Conservation (phyloP, 2,113 vertebrate species). For the Dipodomys stephensi region DNA sequence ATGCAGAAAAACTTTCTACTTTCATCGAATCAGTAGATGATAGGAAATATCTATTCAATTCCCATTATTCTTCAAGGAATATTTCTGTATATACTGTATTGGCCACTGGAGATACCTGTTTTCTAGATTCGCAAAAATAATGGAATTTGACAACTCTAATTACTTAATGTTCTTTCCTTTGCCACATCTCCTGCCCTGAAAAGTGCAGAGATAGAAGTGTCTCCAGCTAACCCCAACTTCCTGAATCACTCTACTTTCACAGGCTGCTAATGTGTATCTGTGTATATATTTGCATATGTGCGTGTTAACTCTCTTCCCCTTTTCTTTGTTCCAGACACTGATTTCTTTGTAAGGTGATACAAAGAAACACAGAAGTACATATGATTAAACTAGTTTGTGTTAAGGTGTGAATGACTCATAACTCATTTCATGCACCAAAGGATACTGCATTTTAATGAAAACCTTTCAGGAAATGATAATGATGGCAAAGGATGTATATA, state of each 20-base stretch:
- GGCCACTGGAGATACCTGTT: background rate
- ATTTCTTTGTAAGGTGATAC: background rate
- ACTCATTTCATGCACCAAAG: slow-evolving; percentile 22
- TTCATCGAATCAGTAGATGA: background rate
- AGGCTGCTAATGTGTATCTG: background rate
- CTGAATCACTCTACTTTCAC: background rate
- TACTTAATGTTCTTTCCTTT: background rate
- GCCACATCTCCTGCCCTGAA: rapidly evolving
- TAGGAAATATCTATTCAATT: rapidly evolving
- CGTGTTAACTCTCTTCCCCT: background rate
- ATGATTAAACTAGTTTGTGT: slow-evolving; percentile 36
- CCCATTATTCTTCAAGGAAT: background rate
- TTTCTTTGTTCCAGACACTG: slow-evolving; percentile 3
- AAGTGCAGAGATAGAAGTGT: rapidly evolving
- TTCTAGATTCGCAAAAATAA: background rate
- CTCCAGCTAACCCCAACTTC: background rate
- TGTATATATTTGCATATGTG: no score
- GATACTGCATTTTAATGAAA: slow-evolving; percentile 10
- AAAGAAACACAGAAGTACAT: slow-evolving; percentile 12
- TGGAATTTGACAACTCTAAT: background rate
- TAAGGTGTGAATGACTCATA: slow-evolving; percentile 22
- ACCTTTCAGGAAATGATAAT: slow-evolving; percentile 5
- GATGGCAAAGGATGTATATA: background rate
- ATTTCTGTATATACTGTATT: background rate
- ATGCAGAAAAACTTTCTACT: background rate